These are phyloP conservation scores for Lordiphosa stackelbergi DNA, from an alignment of 1,140 invertebrate species.

Conservation along the genomic window DNA sequence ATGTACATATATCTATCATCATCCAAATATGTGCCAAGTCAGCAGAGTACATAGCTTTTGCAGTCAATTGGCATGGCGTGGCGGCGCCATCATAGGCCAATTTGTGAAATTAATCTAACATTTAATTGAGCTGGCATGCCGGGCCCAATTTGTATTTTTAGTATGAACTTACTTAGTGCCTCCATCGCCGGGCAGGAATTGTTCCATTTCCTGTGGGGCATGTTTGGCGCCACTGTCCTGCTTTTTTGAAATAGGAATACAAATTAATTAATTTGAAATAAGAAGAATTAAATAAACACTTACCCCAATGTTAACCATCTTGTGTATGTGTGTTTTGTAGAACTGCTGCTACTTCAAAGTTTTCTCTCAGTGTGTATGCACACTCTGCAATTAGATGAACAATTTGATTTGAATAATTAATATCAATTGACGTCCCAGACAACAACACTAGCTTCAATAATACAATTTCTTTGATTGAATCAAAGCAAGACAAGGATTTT, in stretches of 20 bases:
- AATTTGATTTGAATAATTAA: constrained; percentile 29
- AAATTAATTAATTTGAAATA: constrained; percentile 24
- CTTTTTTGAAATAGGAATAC: constrained; percentile 16
- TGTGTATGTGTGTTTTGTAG: constrained; percentile 16
- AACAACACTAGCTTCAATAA: constrained; percentile 28
- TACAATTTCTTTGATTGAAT: constrained; percentile 6
- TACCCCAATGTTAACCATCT: constrained; percentile 74
- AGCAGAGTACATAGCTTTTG: constrained; percentile 1
- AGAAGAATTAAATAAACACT: constrained; percentile 28
- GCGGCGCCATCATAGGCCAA: constrained; percentile 41
- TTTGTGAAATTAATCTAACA: constrained; percentile 27
- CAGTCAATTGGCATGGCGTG: constrained; percentile 34
- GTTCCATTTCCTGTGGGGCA: constrained; percentile 80
- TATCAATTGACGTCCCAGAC: constrained; percentile 20
- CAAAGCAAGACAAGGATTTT: constrained; percentile 1
- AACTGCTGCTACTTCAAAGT: constrained; percentile 1
- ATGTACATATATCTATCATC: neutral
- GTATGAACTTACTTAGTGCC: constrained; percentile 57
- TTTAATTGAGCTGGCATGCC: constrained; percentile 41
- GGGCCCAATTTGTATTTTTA: constrained; percentile 24
- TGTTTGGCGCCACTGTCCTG: constrained; percentile 64
- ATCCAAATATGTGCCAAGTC: neutral
- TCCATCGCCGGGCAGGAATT: constrained; percentile 80
- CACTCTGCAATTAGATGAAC: constrained; percentile 31
- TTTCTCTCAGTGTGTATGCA: constrained; percentile 26